Conservation (phyloP, 2,113 vertebrate genomes). For the Lepisosteus osseus region DNA sequence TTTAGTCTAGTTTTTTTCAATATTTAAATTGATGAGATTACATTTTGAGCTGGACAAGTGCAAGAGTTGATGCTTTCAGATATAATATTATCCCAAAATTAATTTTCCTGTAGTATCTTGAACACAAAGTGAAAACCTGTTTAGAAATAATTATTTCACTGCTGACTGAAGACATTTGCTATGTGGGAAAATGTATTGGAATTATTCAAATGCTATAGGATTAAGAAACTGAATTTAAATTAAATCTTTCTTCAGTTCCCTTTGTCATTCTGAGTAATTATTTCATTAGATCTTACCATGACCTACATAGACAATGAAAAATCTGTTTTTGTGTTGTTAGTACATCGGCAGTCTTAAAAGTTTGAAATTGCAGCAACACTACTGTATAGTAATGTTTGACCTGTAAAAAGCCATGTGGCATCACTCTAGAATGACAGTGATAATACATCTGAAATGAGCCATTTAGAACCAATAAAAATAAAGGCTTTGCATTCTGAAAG, state of each 20-base stretch:
- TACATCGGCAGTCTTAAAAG: background rate
- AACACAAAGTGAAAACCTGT: too few relatives aligned
- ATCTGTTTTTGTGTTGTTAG: background rate
- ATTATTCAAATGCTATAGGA: background rate
- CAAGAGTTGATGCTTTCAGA: too few relatives aligned
- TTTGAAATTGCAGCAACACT: background rate
- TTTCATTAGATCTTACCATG: background rate
- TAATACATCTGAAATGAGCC: background rate
- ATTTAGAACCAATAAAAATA: conserved; percentile 14
- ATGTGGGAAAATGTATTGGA: background rate
- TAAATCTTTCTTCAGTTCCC: background rate
- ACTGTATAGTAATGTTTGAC: background rate
- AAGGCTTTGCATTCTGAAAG: conserved; percentile 9
- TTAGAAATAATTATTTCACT: too few relatives aligned
- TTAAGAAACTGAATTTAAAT: background rate
- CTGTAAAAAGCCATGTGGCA: background rate
- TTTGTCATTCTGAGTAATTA: background rate
- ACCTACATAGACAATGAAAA: background rate
- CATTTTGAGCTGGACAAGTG: too few relatives aligned
- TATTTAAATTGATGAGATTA: too few relatives aligned
- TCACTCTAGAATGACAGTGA: background rate
- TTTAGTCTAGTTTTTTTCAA: too few relatives aligned
- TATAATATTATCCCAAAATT: too few relatives aligned
- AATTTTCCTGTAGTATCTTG: too few relatives aligned
- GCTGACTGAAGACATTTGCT: background rate